Evolutionary conservation across 2,888 invertebrate genomes (phyloP).

Genomic region (Romanomermis culicivorax): DNA sequence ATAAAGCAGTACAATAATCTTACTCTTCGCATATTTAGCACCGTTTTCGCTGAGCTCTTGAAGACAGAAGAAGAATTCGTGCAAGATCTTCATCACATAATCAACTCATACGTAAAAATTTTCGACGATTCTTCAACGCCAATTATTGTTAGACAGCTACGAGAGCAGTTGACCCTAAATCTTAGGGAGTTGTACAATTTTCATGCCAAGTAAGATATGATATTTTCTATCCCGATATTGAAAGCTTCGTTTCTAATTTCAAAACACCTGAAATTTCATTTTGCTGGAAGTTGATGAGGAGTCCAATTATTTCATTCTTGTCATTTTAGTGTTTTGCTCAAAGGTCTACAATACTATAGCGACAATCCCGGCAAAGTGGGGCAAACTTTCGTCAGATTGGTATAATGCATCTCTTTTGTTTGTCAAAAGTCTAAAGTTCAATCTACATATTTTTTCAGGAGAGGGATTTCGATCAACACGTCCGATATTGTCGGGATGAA

Average conservation of each 20-base stretch:
- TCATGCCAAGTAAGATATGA: constrained; percentile 23
- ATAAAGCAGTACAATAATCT: too few relatives aligned
- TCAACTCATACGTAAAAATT: constrained; percentile 23
- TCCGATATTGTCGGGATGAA: constrained; percentile 65
- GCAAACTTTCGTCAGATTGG: constrained; percentile 61
- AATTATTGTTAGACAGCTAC: constrained; percentile 16
- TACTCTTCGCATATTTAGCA: too few relatives aligned
- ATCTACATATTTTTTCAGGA: too few relatives aligned
- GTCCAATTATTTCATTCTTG: too few relatives aligned
- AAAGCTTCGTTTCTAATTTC: too few relatives aligned
- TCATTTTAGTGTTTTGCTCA: constrained; percentile 71
- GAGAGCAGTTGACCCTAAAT: constrained; percentile 21
- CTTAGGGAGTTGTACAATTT: constrained; percentile 27
- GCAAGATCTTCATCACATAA: constrained; percentile 18
- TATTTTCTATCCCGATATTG: too few relatives aligned
- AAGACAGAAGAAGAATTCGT: constrained; percentile 34
- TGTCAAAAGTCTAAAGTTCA: neutral
- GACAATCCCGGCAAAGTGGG: constrained; percentile 68
- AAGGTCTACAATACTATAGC: constrained; percentile 76
- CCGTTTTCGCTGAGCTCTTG: constrained; percentile 32
- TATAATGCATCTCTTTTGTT: constrained; percentile 25
- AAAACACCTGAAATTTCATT: too few relatives aligned
- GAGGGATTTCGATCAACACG: constrained; percentile 80
- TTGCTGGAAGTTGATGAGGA: too few relatives aligned
- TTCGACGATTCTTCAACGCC: constrained; percentile 23